phyloP scores from a whole-genome alignment of 2,888 invertebrate species.

The Andrena minutula region DNA sequence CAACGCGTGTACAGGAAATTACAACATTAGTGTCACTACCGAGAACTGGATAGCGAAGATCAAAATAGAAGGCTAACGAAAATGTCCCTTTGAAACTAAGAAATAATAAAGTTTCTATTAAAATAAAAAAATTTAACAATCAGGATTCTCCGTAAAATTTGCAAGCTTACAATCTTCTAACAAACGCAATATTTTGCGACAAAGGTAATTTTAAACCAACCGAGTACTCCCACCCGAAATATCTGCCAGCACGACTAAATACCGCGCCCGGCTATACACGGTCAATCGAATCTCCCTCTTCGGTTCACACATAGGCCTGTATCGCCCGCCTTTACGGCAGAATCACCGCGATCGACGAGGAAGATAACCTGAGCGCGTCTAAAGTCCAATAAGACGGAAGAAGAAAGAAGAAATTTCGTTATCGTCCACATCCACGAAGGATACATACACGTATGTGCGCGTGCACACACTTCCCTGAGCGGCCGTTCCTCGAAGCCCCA shows the following conservation, averaged over 20 bases:
- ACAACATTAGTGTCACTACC: no score
- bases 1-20: no score
- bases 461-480: slow-evolving; percentile 26
- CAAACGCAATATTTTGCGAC: no score
- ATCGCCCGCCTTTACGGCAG: not conserved
- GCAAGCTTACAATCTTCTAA: no score
- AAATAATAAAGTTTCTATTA: no score
- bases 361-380: slow-evolving; percentile 7
- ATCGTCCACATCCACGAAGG: not conserved
- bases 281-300: not conserved
- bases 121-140: no score
- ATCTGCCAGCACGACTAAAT: not conserved
- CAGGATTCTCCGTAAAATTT: no score
- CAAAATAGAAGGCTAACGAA: no score
- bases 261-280: not conserved
- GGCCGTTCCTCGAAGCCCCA: slow-evolving; percentile 34
- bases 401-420: slow-evolving; percentile 39
- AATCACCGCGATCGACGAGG: slow-evolving; percentile 16
- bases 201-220: not conserved
- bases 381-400: not conserved
- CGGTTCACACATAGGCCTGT: no score
- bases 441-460: not conserved
- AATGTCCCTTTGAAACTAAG: no score
- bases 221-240: not conserved
- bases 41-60: no score